Evolutionary conservation across 2,888 invertebrate species (phyloP).

Genomic region (Chloroclystis v-ata): DNA sequence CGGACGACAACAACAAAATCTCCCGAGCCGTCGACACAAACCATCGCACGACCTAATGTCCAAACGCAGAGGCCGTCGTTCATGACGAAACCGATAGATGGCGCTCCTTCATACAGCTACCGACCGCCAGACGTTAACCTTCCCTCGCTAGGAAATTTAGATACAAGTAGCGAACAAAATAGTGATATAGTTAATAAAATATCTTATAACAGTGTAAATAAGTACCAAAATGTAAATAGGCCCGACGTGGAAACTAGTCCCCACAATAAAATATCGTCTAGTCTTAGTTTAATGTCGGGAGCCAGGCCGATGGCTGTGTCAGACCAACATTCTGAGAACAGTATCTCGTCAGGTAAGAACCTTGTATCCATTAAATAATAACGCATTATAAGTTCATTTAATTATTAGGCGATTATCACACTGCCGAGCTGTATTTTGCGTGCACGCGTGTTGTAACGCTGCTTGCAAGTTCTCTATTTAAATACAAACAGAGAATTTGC

Average conservation of each 20-base stretch:
- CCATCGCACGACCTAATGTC: conserved; percentile 52
- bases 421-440: too few relatives aligned
- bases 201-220: conserved; percentile 76
- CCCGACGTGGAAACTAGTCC: conserved; percentile 76
- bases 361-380: not conserved
- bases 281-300: conserved; percentile 72
- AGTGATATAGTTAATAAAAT: conserved; percentile 78
- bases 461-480: too few relatives aligned
- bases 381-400: too few relatives aligned
- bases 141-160: conserved; percentile 69
- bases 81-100: conserved; percentile 76
- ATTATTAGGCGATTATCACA: too few relatives aligned
- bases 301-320: conserved; percentile 73
- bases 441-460: too few relatives aligned
- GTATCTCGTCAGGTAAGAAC: conserved; percentile 64
- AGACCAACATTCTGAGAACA: conserved; percentile 70
- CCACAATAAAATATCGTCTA: conserved; percentile 77
- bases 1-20: conserved; percentile 43
- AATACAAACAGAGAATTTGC: too few relatives aligned
- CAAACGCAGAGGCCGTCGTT: conserved; percentile 73
- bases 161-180: conserved; percentile 73
- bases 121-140: conserved; percentile 69
- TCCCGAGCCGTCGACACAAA: conserved; percentile 54
- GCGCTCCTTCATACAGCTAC: conserved; percentile 66
- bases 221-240: conserved; percentile 77